A percentile compares a stretch with the other conserved stretches of the same genome.
Evolutionary conservation across 2,113 vertebrate species (phyloP).

Genomic region (Opisthocomus hoazin): DNA sequence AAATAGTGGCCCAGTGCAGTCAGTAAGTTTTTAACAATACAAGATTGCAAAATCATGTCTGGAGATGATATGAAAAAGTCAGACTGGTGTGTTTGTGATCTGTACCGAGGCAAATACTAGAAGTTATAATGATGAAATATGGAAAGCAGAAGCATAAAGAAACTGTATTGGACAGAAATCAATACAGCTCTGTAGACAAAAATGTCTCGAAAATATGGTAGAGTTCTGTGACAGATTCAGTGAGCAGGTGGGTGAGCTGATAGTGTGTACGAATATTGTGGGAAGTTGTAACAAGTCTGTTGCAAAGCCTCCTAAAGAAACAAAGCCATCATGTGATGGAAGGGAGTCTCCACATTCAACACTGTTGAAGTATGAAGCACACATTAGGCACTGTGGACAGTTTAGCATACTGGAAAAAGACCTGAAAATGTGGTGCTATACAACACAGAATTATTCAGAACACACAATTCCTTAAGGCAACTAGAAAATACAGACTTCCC

Average conservation of each 20-base stretch:
- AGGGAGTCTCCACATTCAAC: background rate
- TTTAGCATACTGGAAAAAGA: background rate
- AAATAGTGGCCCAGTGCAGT: background rate
- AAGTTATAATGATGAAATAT: background rate
- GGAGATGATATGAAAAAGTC: background rate
- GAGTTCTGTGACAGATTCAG: background rate
- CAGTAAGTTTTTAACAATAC: background rate
- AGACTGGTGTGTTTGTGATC: background rate
- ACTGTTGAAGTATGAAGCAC: background rate
- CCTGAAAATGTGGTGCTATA: background rate
- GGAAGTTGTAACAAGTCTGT: background rate
- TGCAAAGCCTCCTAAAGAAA: background rate
- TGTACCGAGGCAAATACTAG: background rate
- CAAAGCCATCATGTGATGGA: fast-evolving
- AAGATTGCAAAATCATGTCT: background rate
- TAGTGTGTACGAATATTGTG: background rate
- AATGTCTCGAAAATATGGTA: background rate
- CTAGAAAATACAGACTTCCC: background rate
- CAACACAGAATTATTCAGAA: background rate
- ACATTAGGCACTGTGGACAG: background rate
- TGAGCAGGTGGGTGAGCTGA: background rate
- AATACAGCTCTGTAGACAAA: background rate
- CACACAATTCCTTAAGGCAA: background rate
- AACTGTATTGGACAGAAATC: background rate
- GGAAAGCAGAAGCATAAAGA: background rate